Evolutionary conservation across 2,113 vertebrate species (phyloP).

Genomic region (Nettapus auritus): DNA sequence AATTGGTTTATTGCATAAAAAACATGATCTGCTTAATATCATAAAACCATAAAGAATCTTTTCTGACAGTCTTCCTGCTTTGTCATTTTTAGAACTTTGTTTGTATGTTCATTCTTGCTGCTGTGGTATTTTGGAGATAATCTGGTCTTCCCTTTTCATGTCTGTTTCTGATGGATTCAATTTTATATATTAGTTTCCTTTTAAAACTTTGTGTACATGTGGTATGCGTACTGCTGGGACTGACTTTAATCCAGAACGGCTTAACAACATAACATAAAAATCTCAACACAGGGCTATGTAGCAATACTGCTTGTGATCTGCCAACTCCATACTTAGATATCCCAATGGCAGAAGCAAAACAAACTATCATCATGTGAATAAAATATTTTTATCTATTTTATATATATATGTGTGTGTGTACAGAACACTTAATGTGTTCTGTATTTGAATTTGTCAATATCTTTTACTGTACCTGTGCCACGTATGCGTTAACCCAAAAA

Average conservation of each 20-base stretch:
- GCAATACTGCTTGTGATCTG: neutral
- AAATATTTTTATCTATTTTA: no score
- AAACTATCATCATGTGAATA: neutral
- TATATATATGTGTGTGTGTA: no score
- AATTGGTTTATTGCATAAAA: neutral
- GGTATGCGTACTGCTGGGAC: neutral
- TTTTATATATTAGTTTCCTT: neutral
- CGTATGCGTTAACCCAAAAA: neutral
- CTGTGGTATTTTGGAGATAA: neutral
- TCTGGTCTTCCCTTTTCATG: neutral
- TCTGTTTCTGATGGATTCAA: neutral
- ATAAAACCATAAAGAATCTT: neutral
- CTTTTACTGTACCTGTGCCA: neutral
- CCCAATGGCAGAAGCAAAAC: neutral
- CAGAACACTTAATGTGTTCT: neutral
- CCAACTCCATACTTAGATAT: neutral
- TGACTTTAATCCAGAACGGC: constrained; percentile 6
- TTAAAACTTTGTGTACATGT: neutral
- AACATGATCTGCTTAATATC: neutral
- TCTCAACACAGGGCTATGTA: neutral
- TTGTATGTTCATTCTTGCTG: neutral
- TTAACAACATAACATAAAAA: neutral
- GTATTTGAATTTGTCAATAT: neutral
- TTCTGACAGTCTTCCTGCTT: neutral
- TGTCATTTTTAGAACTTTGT: neutral